phyloP scores from a whole-genome alignment of 2,888 invertebrate species.

The Perdita meconis region DNA sequence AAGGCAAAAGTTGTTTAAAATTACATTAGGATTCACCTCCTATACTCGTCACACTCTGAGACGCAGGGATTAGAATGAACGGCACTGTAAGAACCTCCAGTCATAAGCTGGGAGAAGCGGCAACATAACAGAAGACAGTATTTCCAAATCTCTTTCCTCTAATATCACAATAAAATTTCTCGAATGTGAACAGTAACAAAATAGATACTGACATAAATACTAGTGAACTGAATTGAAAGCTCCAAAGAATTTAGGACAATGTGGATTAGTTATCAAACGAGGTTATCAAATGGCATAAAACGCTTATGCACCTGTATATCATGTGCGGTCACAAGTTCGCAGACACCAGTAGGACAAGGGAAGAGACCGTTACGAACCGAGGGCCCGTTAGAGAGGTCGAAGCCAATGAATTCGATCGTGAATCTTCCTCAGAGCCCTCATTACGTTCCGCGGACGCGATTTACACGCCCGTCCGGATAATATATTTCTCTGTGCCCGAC shows the following conservation, averaged over 20 bases:
- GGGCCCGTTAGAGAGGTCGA: constrained; percentile 61
- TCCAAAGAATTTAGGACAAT: neutral
- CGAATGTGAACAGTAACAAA: too few species aligned
- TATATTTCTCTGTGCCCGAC: constrained; percentile 3
- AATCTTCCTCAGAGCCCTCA: constrained; percentile 69
- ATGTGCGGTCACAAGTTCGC: constrained; percentile 3
- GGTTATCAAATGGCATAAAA: neutral
- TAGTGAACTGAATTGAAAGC: neutral
- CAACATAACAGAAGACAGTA: too few species aligned
- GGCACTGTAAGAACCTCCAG: too few species aligned
- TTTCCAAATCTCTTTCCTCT: too few species aligned
- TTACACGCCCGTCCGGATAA: constrained; percentile 18
- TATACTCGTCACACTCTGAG: too few species aligned
- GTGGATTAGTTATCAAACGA: neutral
- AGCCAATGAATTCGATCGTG: constrained; percentile 71
- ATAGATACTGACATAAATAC: too few species aligned
- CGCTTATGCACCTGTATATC: neutral
- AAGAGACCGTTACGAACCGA: constrained; percentile 54
- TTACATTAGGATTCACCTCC: too few species aligned
- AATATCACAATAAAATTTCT: too few species aligned
- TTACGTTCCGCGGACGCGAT: constrained; percentile 55
- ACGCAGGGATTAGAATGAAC: too few species aligned
- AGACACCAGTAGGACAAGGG: constrained; percentile 30
- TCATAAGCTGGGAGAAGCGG: too few species aligned
- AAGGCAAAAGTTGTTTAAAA: too few species aligned